phyloP scores from a whole-genome alignment of 1,140 invertebrate species.

The Procambarus virginalis region DNA sequence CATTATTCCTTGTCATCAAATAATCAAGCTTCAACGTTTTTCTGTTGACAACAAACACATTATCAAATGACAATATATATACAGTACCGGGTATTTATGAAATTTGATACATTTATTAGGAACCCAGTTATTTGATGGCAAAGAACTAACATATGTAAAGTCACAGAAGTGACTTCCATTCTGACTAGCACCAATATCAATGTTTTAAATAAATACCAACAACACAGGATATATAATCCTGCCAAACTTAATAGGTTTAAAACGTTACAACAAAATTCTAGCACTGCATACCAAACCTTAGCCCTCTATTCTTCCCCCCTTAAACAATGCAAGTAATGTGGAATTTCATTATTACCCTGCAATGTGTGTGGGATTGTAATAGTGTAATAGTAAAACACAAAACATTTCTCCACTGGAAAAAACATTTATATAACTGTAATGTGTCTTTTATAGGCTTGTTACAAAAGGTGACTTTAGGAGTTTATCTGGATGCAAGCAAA shows the following conservation, averaged over 20 bases:
- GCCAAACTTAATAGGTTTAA: background rate
- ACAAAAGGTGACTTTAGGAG: too few species aligned
- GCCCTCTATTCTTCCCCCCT: too few species aligned
- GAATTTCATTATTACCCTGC: too few species aligned
- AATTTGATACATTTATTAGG: background rate
- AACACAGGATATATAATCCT: background rate
- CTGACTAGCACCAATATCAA: slow-evolving; percentile 10
- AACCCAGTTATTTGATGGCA: background rate
- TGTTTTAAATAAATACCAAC: background rate
- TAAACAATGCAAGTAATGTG: too few species aligned
- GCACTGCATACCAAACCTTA: too few species aligned
- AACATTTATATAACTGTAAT: too few species aligned
- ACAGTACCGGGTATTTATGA: background rate
- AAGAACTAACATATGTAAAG: background rate
- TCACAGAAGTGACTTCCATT: background rate
- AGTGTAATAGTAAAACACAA: too few species aligned
- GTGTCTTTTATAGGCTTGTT: too few species aligned
- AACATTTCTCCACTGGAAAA: too few species aligned
- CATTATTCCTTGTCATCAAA: background rate
- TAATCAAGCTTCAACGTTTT: background rate
- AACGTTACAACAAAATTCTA: too few species aligned
- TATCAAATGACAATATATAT: background rate
- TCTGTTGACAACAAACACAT: background rate
- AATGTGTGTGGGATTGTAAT: too few species aligned
- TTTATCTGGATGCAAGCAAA: too few species aligned